Evolutionary conservation across 2,113 vertebrate genomes (phyloP).

Genomic region (Machaerirhynchus nigripectus): DNA sequence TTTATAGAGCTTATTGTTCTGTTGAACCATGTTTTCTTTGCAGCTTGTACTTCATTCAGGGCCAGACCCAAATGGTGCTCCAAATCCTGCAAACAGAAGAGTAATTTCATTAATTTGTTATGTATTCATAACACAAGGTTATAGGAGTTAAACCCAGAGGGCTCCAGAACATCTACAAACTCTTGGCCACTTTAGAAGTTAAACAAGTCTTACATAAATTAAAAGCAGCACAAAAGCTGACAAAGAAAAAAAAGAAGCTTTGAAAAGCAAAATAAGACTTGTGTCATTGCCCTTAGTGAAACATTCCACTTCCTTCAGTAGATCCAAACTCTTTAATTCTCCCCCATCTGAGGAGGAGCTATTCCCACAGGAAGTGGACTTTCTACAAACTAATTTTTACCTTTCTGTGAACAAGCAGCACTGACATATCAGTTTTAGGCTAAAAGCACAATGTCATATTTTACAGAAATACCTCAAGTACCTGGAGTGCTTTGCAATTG

Average conservation of each 20-base stretch:
- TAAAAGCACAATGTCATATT: neutral
- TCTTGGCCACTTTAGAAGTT: neutral
- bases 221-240: neutral
- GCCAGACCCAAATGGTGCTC: conserved; percentile 96
- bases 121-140: neutral
- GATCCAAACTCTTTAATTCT: neutral
- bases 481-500: neutral
- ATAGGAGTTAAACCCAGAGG: neutral
- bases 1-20: conserved; percentile 98
- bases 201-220: neutral
- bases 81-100: conserved; percentile 82
- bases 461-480: neutral
- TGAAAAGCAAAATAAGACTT: neutral
- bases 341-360: neutral
- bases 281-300: neutral
- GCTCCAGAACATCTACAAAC: neutral
- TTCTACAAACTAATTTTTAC: neutral
- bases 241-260: neutral
- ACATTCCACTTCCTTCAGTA: neutral
- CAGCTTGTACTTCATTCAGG: conserved; percentile 94
- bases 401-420: neutral
- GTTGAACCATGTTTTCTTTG: conserved; percentile 99
- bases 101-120: neutral
- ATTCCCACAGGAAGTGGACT: neutral
- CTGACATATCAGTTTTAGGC: neutral